These are phyloP conservation scores for Aphelocoma coerulescens DNA, from an alignment of 2,113 vertebrate genomes.

Conservation along the genomic window DNA sequence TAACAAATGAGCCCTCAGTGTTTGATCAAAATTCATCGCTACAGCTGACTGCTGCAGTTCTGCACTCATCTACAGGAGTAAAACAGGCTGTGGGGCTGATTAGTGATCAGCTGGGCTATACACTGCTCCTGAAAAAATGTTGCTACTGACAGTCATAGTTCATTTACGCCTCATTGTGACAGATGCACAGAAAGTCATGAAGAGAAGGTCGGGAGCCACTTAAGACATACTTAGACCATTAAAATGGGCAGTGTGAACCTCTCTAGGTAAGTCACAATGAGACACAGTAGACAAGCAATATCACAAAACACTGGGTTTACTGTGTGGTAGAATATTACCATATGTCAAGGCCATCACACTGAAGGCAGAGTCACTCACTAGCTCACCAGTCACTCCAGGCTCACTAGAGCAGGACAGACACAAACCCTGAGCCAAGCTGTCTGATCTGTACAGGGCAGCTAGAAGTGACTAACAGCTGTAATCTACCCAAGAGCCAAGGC, in stretches of 20 bases:
- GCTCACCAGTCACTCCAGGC: neutral
- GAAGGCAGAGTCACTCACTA: neutral
- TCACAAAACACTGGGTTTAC: neutral
- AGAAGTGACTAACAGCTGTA: neutral
- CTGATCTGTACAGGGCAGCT: neutral
- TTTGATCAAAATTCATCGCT: slow-evolving; percentile 59
- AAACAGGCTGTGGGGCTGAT: neutral
- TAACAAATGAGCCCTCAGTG: slow-evolving; percentile 31
- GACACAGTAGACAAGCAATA: neutral
- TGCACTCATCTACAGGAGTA: neutral
- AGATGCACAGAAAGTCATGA: neutral
- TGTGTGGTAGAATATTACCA: neutral
- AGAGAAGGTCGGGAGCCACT: neutral
- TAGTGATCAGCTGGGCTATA: neutral
- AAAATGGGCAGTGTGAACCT: neutral
- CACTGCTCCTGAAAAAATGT: neutral
- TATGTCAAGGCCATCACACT: neutral
- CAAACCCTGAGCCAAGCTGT: neutral
- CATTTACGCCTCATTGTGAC: neutral
- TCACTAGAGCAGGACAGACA: neutral
- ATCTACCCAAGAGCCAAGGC: neutral
- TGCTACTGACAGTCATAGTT: slow-evolving; percentile 9
- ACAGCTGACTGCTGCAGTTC: neutral
- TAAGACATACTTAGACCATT: neutral
- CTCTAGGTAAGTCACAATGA: neutral